Base-by-base conservation (phyloP, 2,888 invertebrate species). In the Stenichneumon culpator region DNA sequence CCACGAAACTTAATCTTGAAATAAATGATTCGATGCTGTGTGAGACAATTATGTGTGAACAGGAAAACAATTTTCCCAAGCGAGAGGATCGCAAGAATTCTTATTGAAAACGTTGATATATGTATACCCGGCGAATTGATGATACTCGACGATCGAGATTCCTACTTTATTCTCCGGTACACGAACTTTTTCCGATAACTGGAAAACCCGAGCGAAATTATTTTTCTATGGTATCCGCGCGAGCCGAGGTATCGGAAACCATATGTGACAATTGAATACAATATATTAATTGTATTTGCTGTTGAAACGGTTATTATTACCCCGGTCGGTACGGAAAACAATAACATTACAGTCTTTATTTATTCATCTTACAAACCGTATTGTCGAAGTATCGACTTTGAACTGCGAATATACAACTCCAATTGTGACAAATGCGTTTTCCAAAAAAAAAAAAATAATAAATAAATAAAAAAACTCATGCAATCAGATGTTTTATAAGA, bases 11-110 rank as follows among this genome's bases (percentile, higher is more conserved):
- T 19, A 25, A 57, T 25, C 36, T 57, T 16, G 19, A 67, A 14
- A 28, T 47, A 19, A 68, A 22, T 47, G 7, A 69, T 74, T 73
- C 22, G 19, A 57, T 52, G 36, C 69, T 50, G n/a, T 39, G 54
- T 54, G 11, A 32, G 22, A 32, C 25, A 32, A 2, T 16, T 63
- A n/a, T 32, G 14, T 28, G 63, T 32, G 32, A 14, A 63, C 14
- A 32, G 14, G 16, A 47, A 47, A 47, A 16, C 3, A 47, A 16
- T 16, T 47, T 47, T 47, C 16, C 44, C 16, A 47, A 47, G 44
- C 44, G 44, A 47, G 44, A 47, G 44, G 16, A 47, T 47, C 44
- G 1, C 44, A 11, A 47, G 16, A 25, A 57, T 57, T 5, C 11
- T 57, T 57, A 57, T 22, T 22, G 57, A 25, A 57, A 14, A 57